Evolutionary conservation across 64 coral and sea anemone species (phyloP).

Genomic region (Catalaphyllia jardinei): DNA sequence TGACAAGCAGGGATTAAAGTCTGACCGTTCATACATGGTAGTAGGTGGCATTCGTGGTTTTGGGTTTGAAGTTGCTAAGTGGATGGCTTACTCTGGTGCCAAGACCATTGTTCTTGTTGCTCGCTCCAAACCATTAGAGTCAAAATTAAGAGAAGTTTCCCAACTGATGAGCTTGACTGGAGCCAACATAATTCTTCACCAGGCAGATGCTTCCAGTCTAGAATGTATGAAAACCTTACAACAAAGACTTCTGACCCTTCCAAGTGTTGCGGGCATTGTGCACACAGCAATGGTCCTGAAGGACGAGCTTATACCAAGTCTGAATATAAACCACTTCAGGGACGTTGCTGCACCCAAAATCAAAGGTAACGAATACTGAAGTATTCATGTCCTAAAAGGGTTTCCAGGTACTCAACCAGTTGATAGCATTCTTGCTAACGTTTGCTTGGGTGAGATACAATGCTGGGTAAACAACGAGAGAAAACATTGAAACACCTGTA

Average conservation of each 20-base stretch:
- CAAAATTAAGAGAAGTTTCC: slow-evolving; percentile 59
- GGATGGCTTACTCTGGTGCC: slow-evolving; percentile 69
- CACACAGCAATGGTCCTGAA: slow-evolving; percentile 75
- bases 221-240: slow-evolving; percentile 59
- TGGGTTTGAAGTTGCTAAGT: slow-evolving; percentile 84
- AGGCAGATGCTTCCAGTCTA: slow-evolving; percentile 68
- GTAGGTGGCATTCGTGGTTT: slow-evolving; percentile 74
- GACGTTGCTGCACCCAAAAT: slow-evolving; percentile 77
- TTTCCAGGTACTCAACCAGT: no score
- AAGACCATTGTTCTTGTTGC: slow-evolving; percentile 73
- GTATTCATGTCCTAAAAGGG: no score
- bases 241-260: slow-evolving; percentile 42
- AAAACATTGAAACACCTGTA: no score
- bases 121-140: slow-evolving; percentile 51
- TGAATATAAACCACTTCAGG: slow-evolving; percentile 31
- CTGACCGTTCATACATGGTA: slow-evolving; percentile 75
- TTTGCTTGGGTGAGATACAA: no score
- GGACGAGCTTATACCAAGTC: slow-evolving; percentile 60
- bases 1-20: slow-evolving; percentile 62
- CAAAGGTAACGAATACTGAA: slow-evolving; percentile 44
- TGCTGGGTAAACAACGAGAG: no score
- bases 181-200: slow-evolving; percentile 59
- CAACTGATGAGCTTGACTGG: slow-evolving; percentile 61
- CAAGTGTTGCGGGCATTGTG: slow-evolving; percentile 79
- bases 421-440: no score